phyloP scores from a whole-genome alignment of 2,113 vertebrate species.

The Gobiocypris rarus region DNA sequence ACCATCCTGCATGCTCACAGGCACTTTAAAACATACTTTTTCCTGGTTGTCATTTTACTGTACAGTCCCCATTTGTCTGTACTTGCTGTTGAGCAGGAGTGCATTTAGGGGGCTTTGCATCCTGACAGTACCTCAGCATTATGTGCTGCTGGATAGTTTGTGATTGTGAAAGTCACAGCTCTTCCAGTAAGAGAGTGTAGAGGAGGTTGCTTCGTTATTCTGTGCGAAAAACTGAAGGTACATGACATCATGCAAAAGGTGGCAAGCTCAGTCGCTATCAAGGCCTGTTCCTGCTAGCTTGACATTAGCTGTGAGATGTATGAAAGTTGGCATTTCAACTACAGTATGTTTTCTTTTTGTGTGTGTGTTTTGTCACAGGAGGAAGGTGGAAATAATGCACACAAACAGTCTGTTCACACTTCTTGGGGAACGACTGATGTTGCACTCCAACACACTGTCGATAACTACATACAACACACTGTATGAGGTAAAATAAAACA shows the following conservation, averaged over 20 bases:
- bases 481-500: slow-evolving; percentile 84
- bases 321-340: background rate
- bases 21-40: slow-evolving; percentile 20
- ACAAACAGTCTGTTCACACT: slow-evolving; percentile 97
- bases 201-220: slow-evolving; percentile 27
- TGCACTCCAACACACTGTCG: slow-evolving; percentile 90
- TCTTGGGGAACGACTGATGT: slow-evolving; percentile 91
- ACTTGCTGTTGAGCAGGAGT: slow-evolving; percentile 5
- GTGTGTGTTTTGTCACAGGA: slow-evolving; percentile 72
- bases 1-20: slow-evolving; percentile 31
- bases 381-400: slow-evolving; percentile 99
- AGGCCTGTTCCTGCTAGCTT: slow-evolving; percentile 32
- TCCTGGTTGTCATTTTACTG: slow-evolving; percentile 25
- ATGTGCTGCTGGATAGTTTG: slow-evolving; percentile 34
- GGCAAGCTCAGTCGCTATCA: slow-evolving; percentile 26
- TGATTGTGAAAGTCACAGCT: slow-evolving; percentile 12
- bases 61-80: slow-evolving; percentile 34
- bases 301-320: slow-evolving; percentile 23
- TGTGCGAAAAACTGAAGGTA: slow-evolving; percentile 25
- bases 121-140: slow-evolving; percentile 2
- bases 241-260: slow-evolving; percentile 38
- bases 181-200: background rate
- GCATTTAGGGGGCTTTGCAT: slow-evolving; percentile 2
- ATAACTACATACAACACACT: slow-evolving; percentile 95
- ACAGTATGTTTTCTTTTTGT: slow-evolving; percentile 43